These are phyloP conservation scores for Epicampocera succincta DNA, from an alignment of 2,888 invertebrate genomes.

Conservation along the genomic window DNA sequence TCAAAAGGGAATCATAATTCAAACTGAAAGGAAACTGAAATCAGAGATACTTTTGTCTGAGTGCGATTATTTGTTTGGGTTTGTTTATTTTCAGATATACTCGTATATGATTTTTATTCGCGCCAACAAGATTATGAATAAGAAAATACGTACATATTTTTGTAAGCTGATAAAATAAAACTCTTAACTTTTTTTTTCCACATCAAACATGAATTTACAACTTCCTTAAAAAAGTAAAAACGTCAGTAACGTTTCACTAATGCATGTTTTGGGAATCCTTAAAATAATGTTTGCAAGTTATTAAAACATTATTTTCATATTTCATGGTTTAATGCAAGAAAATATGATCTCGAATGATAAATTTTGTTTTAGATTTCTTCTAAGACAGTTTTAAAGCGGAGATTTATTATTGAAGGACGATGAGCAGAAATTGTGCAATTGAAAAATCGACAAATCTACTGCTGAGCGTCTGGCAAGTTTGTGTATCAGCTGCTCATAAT, in stretches of 20 bases:
- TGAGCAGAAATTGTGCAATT: neutral
- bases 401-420: neutral
- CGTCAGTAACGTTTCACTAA: slow-evolving; percentile 44
- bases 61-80: slow-evolving; percentile 18
- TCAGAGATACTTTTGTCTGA: slow-evolving; percentile 57
- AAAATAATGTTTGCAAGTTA: slow-evolving; percentile 65
- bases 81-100: neutral
- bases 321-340: neutral
- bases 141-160: neutral
- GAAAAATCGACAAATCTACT: too few species aligned
- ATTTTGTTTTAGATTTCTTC: neutral
- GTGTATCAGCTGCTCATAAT: too few species aligned
- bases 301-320: slow-evolving; percentile 56
- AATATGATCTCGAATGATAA: slow-evolving; percentile 28
- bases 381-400: neutral
- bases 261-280: slow-evolving; percentile 66
- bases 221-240: slow-evolving; percentile 20
- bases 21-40: slow-evolving; percentile 58
- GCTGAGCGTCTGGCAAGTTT: too few species aligned
- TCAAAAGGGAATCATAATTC: slow-evolving; percentile 72
- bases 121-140: slow-evolving; percentile 51
- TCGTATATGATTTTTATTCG: slow-evolving; percentile 36
- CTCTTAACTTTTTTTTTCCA: too few species aligned
- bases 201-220: neutral
- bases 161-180: neutral